Evolutionary conservation across 2,113 vertebrate species (phyloP), one percentile per base, ranked within the genome.

Genomic region (Coptodon rendalli): DNA sequence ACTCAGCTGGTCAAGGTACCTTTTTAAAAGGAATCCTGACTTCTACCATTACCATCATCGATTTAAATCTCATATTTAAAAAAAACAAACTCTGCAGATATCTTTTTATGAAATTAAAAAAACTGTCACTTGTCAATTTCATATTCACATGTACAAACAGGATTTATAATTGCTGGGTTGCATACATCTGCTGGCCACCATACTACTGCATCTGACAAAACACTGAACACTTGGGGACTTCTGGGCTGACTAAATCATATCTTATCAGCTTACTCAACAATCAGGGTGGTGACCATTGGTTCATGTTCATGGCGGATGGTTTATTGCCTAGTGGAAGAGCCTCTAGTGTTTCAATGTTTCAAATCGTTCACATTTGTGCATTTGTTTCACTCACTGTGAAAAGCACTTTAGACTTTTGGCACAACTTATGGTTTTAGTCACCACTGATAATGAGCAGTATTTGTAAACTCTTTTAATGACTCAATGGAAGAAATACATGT

Each of bases 301-400:
- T 76, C 22, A 0, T 17, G 38, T 17, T 76, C 68, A 76, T 3
- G 1, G 24, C 0, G 0, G 24, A 76, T 48, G 24, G 1, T 48
- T 76, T 48, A 29, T 43, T 76, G 40, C 71, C 1, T 10, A 16
- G 68, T 1, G 2, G 66, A 43, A 45, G 22, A 29, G 24, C 0
- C 40, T 76, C 71, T 29, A 29, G 8, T 76, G 43, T 76, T 76
- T 29, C 40, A 76, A 22, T 38, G 61, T 66, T 66, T 68, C 61
- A 68, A 43, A 43, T 73, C 5, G 2, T 45, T 73, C n/a, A 14
- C 40, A 73, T 48, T 76, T 76, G 40, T 22, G 22, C 22, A 22
- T 22, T 22, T 22, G 22, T 22, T 76, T 76, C 24, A 48, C 14
- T 48, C 14, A 19, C 40, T 19, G 6, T 12, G 14, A 27, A 48